Evolutionary conservation across 1,140 invertebrate genomes (phyloP), one percentile per base, ranked within the genome.

Genomic region (Sinella curviseta): DNA sequence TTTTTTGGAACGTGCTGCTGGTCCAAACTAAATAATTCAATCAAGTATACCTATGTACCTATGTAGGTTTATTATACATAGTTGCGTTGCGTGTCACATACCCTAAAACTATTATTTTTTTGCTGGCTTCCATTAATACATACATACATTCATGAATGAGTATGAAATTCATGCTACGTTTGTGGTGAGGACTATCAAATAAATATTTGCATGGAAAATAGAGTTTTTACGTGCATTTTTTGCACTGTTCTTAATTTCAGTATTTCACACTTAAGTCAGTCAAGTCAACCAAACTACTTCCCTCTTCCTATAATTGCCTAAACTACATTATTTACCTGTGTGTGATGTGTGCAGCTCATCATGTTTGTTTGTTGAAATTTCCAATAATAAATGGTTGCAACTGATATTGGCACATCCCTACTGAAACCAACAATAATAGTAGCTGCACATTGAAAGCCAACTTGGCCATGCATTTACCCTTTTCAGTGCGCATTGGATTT

Each of bases 241-340:
- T n/a, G n/a, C n/a, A n/a, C n/a, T n/a, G n/a, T n/a, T 60, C 12
- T 60, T n/a, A 24, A 14, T 26, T 8, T 60, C 24, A 26, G 55
- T 60, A 60, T 24, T 4, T 24, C n/a, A 60, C n/a, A 14, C 14
- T 24, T 17, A 4, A 60, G 55, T 60, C 55, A 60, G 12, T 60
- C 24, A 60, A 60, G 3, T 60, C 55, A 4, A 60, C 55, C 55
- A n/a, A n/a, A n/a, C n/a, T n/a, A 26, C 24, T 60, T 60, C 55
- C 55, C 55, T 60, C 55, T 60, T 60, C 55, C 55, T 60, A 26
- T 60, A 26, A 60, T 60, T 60, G n/a, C n/a, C n/a, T 17, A 60
- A 60, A 24, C 55, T 60, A 26, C n/a, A 60, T 26, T 60, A 4
- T 4, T 60, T 60, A 60, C 12, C n/a, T n/a, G n/a, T n/a, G n/a